Evolutionary conservation across 64 coral and sea anemone species (phyloP), one percentile per base, ranked within the genome.

Genomic region (Acropora tenuis): DNA sequence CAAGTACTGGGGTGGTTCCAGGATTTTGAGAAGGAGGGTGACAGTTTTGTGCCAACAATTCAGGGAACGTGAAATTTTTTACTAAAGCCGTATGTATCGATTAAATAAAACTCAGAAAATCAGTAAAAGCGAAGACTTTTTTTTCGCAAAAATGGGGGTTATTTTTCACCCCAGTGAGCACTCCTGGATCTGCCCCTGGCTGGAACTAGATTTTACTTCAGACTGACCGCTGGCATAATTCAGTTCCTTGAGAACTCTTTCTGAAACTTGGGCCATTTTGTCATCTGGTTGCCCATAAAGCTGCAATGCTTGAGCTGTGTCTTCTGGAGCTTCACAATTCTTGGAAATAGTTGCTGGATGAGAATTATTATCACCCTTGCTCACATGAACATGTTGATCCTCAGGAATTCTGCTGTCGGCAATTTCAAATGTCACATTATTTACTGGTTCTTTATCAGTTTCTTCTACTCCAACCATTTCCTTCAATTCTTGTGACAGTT

Each of bases 381-480:
- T 48, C 0, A 85, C 45, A 69, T 85, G 82, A 71, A 85, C 82
- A 72, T 85, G 82, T 71, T 72, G 43, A 85, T 85, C 82, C 65
- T 1, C 45, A 11, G 82, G 82, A 19, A 85, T 85, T 50, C 71
- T 16, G 40, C 82, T 85, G 47, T 85, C 61, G 46, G 30, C 59
- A 71, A 71, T 85, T 71, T 85, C 82, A 85, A 85, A 85, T 2
- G 82, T 85, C 17, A 47, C 43, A 85, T 85, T 85, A 41, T 49
- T 58, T 18, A 69, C 61, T 18, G 9, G 43, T 17, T 77, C 11
- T 71, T 85, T 66, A 48, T 71, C 17, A 50, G 47, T 67, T 47
- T 71, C 63, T 6, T 40, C 43, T 12, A 11, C 45, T 48, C 8
- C 58, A 3, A 63, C 60, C 13, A 63, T 13, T 13, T 63, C 16